These are phyloP conservation scores for Hypomecis punctinalis DNA, from an alignment of 2,888 invertebrate genomes.

Conservation along the genomic window DNA sequence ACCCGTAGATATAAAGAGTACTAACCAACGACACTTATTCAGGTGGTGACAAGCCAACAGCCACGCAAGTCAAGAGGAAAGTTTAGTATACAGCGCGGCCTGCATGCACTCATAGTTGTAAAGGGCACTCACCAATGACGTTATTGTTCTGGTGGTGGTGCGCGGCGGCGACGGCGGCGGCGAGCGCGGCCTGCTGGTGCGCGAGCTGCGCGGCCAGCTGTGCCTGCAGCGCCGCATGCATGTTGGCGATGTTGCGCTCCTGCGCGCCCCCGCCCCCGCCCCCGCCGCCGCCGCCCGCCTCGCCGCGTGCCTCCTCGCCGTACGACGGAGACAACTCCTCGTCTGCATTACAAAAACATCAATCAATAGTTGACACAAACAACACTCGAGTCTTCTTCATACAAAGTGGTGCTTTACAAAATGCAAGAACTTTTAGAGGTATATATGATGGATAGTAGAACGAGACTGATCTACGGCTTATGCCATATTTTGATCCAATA, in stretches of 20 bases:
- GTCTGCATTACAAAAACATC: constrained; percentile 58
- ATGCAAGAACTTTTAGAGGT: neutral
- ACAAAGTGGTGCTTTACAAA: neutral
- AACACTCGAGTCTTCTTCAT: neutral
- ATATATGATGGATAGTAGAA: no score
- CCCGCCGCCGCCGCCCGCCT: constrained; percentile 63
- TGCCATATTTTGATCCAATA: no score
- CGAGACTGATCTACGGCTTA: no score
- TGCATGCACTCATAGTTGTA: neutral
- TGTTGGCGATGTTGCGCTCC: constrained; percentile 58
- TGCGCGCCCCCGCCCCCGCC: constrained; percentile 44
- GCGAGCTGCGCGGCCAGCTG: constrained; percentile 86
- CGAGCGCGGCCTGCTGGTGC: constrained; percentile 84
- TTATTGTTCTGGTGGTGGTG: constrained; percentile 86
- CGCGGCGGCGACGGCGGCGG: constrained; percentile 85
- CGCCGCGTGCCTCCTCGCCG: constrained; percentile 81
- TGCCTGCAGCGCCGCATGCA: constrained; percentile 84
- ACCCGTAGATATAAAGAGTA: no score
- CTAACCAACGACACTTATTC: no score
- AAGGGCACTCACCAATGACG: constrained; percentile 79
- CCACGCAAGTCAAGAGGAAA: no score
- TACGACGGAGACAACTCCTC: constrained; percentile 76
- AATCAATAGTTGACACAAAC: neutral
- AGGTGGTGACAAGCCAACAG: no score
- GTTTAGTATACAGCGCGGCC: no score